Evolutionary conservation across 2,113 vertebrate genomes (phyloP).

Genomic region (Lycaon pictus): DNA sequence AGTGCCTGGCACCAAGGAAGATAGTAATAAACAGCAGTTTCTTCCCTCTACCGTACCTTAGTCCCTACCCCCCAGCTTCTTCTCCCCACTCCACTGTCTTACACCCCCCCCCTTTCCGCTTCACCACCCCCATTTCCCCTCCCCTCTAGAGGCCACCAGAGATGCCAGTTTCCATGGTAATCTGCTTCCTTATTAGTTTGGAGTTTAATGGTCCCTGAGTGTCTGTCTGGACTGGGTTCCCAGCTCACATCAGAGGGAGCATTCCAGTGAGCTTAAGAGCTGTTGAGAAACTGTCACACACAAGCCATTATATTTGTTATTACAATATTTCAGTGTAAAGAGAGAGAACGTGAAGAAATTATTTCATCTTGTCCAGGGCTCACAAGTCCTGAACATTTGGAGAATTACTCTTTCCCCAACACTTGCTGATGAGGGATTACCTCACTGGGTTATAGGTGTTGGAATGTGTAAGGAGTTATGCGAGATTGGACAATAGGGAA

Average conservation of each 20-base stretch:
- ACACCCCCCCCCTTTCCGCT: neutral
- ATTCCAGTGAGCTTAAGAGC: constrained; percentile 41
- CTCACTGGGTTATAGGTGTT: neutral
- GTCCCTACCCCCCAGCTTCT: neutral
- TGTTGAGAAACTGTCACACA: constrained; percentile 42
- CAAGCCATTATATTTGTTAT: neutral
- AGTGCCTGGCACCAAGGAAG: neutral
- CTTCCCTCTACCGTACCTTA: neutral
- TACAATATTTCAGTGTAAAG: constrained; percentile 17
- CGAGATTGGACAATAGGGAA: neutral
- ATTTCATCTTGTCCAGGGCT: neutral
- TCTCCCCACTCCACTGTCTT: neutral
- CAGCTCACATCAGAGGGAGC: constrained; percentile 17
- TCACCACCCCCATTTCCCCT: neutral
- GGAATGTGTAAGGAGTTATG: neutral
- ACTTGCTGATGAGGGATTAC: neutral
- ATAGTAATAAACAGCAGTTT: neutral
- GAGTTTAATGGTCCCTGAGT: constrained; percentile 20
- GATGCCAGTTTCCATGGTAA: constrained; percentile 53
- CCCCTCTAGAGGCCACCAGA: neutral
- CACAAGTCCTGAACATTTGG: neutral
- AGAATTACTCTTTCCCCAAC: neutral
- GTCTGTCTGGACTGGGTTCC: constrained; percentile 36
- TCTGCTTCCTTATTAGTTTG: neutral
- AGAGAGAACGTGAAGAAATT: neutral